Base-by-base conservation (phyloP, 2,797 vertebrate species). In the Hypotaenidia okinawae region DNA sequence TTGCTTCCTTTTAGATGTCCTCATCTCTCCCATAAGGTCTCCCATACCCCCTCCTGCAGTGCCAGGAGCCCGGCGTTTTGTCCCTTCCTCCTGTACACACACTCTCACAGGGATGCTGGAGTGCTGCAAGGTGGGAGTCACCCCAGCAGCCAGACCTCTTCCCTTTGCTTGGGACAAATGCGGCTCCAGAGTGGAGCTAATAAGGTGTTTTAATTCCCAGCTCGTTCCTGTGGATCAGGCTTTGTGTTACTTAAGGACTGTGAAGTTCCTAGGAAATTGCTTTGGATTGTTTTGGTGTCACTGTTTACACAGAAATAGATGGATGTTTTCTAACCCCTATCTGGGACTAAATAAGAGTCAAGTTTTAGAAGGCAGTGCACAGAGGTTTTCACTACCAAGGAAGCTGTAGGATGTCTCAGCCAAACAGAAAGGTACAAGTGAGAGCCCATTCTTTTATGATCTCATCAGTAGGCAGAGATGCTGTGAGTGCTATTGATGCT, bases 381-480 rank as follows among this genome's bases (percentile, higher is more conserved):
- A 62, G 66, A 77, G 63, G 22, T 51, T 83, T 81, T 67, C 21
- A 14, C 76, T 76, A 41, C 64, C 35, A 49, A 67, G 68, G 69
- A 93, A 58, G 47, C 62, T 51, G 62, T 49, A 22, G 77, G 70
- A 49, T 5, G 3, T 86, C 64, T 89, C 69, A 74, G 79, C 70
- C 89, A 90, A 72, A 75, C 25, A 24, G 2, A 84, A 79, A 87
- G 86, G 55, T 94, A 62, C 5, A 10, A 90, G 66, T 49, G 14
- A 32, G 18, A 70, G 39, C 45, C 59, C 54, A 73, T 83, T 61
- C 69, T 92, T 82, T 72, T 92, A 16, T 57, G 59, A 85, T 70
- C 85, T 94, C 90, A 73, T 93, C 90, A 67, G 58, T 80, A 94
- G 77, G 82, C 95, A 95, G 93, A 78, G 49, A 88, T 91, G 76